Conservation (phyloP, 2,113 vertebrate genomes). For the Zosterops japonicus region DNA sequence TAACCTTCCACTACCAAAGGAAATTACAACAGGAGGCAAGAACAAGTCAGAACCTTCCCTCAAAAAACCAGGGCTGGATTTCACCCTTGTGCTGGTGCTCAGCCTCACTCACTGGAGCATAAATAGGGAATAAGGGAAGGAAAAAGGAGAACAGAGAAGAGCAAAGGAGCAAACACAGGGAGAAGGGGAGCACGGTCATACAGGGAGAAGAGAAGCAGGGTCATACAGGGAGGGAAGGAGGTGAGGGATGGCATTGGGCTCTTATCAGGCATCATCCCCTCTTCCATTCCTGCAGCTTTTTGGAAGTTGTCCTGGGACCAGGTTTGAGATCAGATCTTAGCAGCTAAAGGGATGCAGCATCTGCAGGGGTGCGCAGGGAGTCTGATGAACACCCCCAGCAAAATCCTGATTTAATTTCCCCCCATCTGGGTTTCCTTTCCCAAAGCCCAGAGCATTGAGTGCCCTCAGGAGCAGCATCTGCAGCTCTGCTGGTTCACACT, state of each 20-base stretch:
- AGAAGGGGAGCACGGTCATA: not conserved
- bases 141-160: not conserved
- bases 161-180: not conserved
- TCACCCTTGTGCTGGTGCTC: not conserved
- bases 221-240: fast-evolving
- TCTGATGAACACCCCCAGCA: not conserved
- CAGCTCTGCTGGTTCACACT: not conserved
- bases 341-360: not conserved
- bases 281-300: not conserved
- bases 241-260: not conserved
- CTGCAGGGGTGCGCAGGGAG: not conserved
- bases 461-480: not conserved
- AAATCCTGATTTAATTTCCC: not conserved
- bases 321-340: not conserved
- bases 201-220: not conserved
- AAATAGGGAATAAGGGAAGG: not conserved
- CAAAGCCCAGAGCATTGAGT: not conserved
- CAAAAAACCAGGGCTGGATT: not conserved
- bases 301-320: not conserved
- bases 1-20: slow-evolving; percentile 20
- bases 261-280: not conserved
- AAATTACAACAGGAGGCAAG: not conserved
- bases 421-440: not conserved
- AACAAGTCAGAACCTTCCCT: not conserved
- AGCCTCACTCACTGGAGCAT: not conserved